phyloP scores from a whole-genome alignment of 2,888 invertebrate species.

The Yponomeuta plumbellus region DNA sequence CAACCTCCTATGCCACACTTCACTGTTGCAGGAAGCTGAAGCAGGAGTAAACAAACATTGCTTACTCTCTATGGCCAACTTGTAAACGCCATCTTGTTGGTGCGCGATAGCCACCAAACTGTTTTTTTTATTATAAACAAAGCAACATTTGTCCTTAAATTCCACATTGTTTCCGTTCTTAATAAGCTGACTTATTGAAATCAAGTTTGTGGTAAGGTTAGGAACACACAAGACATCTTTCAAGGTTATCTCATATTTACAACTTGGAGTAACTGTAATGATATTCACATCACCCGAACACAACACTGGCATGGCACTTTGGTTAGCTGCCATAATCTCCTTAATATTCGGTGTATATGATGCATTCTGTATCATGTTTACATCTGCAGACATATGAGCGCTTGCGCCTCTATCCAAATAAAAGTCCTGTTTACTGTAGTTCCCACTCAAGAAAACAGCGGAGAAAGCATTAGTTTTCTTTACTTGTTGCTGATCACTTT shows the following conservation, averaged over 20 bases:
- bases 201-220: background rate
- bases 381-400: conserved; percentile 18
- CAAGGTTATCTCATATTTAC: background rate
- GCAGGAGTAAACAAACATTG: too few relatives aligned
- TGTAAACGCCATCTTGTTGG: too few relatives aligned
- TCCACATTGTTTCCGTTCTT: too few relatives aligned
- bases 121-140: too few relatives aligned
- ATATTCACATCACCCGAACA: conserved; percentile 20
- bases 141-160: too few relatives aligned
- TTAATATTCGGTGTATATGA: conserved; percentile 17
- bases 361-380: conserved; percentile 18
- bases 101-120: too few relatives aligned
- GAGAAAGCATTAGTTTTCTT: conserved; percentile 14
- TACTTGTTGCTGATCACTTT: background rate
- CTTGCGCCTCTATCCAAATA: conserved; percentile 18
- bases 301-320: conserved; percentile 21
- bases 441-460: conserved; percentile 17
- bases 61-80: too few relatives aligned
- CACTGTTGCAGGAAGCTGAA: too few relatives aligned
- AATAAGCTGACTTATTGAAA: too few relatives aligned
- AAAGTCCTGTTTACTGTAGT: conserved; percentile 17
- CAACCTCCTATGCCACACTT: too few relatives aligned
- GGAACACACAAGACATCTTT: background rate
- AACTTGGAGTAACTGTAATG: background rate
- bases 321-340: conserved; percentile 20